Base-by-base conservation (phyloP, 2,113 vertebrate genomes). In the Myotis davidii region DNA sequence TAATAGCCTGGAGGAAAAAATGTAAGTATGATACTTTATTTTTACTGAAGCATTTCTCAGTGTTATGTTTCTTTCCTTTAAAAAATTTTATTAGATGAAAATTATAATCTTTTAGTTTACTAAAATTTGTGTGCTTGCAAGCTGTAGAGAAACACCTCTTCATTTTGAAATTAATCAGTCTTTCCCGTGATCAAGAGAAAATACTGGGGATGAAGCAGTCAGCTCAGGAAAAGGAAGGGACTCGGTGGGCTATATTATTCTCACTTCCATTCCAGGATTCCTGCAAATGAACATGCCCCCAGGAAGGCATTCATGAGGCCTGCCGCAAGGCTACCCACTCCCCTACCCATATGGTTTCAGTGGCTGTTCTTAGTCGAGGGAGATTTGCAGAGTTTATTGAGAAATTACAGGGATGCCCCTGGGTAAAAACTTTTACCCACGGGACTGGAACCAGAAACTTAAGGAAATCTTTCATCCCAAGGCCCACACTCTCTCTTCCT, bases 1-100 rank as follows among this genome's bases (percentile, higher is more conserved):
- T 85, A 56, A 10, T 4, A 65, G 6, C 61, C 76, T 98, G 54
- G 45, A 92, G 32, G 45, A 85, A 37, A 97, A 97, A 79, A 97
- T 82, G 97, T 97, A 90, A 97, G 98, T 97, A 89, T 88, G 59
- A 64, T 61, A 6, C 39, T 77, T 59, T 48, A 27, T 92, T 85
- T 93, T 94, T 86, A 81, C 9, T 8, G 16, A 72, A 90, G 34
- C 39, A 39, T 67, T 83, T 78, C 50, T 74, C 76, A 11, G 70
- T 73, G 13, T 52, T 59, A 56, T 83, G 25, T 16, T 67, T 1
- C 23, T 91, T 90, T 48, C 69, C 50, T 56, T 48, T 77, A 52
- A 70, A 54, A 64, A 14, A 10, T 42, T 77, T 76, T 85, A 85
- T 27, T 78, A 79, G 32, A 32, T 42, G 64, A 69, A 78, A 89